Base-by-base conservation (phyloP, 1,140 invertebrate species). In the Lethocerus indicus region DNA sequence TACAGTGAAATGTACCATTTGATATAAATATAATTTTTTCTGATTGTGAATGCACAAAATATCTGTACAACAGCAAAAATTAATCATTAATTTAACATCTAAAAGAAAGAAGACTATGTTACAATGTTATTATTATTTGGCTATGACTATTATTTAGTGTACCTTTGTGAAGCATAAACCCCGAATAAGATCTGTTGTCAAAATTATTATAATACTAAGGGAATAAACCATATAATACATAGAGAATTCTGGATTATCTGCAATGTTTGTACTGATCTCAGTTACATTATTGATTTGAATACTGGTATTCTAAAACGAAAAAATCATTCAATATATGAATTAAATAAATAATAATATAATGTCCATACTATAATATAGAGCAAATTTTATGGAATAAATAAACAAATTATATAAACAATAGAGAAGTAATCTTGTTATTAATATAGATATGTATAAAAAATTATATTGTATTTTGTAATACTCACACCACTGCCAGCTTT, bases 101-200 rank as follows among this genome's bases (percentile, higher is more conserved):
- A n/a, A n/a, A n/a, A n/a, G n/a, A n/a, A n/a, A n/a, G n/a, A n/a
- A n/a, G n/a, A n/a, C n/a, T n/a, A n/a, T n/a, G n/a, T n/a, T n/a
- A n/a, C n/a, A n/a, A n/a, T n/a, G n/a, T n/a, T n/a, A n/a, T n/a
- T n/a, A n/a, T n/a, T n/a, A n/a, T n/a, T n/a, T n/a, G n/a, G n/a
- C n/a, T n/a, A n/a, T n/a, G n/a, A n/a, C n/a, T n/a, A n/a, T n/a
- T n/a, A n/a, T n/a, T n/a, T n/a, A n/a, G n/a, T 32, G 69, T 1
- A 68, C 65, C 66, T 73, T 62, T 46, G 72, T 74, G 50, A 78
- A 75, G 0, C 70, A 54, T 26, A 73, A 63, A 13, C 74, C 72
- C 47, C 78, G 68, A 26, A 81, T 26, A 2, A 76, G 46, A 40
- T 71, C 72, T 6, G 69, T 65, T 2, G 71, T 18, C 12, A 81